Conservation (phyloP, 2,113 vertebrate genomes). For the Elephas maximus region DNA sequence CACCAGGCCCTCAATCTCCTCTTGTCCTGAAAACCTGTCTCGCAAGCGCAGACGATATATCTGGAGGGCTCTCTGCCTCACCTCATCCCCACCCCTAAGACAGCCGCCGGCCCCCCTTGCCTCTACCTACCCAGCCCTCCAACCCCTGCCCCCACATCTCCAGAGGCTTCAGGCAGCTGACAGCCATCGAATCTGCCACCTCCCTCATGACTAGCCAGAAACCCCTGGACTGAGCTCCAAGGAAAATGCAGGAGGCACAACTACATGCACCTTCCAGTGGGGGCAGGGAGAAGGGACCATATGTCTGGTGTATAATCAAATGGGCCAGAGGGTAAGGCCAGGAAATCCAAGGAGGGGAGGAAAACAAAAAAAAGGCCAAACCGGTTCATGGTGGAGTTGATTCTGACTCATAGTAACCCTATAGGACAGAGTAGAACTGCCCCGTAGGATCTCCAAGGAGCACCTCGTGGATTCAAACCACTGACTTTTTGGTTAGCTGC, state of each 20-base stretch:
- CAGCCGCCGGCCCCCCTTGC: accelerated
- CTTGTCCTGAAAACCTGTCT: not conserved
- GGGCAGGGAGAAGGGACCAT: not conserved
- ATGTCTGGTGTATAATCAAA: not conserved
- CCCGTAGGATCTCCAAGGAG: no score
- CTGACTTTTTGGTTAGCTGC: no score
- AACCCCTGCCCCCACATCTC: no score
- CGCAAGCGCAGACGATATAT: accelerated
- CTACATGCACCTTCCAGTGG: not conserved
- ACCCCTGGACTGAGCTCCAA: not conserved
- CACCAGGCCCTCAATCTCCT: not conserved
- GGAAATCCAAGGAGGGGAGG: not conserved
- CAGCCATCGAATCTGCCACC: not conserved
- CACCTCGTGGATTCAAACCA: no score
- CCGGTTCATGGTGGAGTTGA: no score
- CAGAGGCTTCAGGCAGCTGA: not conserved
- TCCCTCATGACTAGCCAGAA: not conserved
- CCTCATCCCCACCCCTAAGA: no score
- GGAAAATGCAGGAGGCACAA: no score
- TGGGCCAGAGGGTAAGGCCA: not conserved
- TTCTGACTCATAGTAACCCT: no score
- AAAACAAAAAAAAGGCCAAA: no score
- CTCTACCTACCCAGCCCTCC: not conserved
- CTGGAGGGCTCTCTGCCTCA: not conserved
- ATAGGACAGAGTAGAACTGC: no score